Evolutionary conservation across 2,888 invertebrate species (phyloP).

Genomic region (Linnaemya vulpina): DNA sequence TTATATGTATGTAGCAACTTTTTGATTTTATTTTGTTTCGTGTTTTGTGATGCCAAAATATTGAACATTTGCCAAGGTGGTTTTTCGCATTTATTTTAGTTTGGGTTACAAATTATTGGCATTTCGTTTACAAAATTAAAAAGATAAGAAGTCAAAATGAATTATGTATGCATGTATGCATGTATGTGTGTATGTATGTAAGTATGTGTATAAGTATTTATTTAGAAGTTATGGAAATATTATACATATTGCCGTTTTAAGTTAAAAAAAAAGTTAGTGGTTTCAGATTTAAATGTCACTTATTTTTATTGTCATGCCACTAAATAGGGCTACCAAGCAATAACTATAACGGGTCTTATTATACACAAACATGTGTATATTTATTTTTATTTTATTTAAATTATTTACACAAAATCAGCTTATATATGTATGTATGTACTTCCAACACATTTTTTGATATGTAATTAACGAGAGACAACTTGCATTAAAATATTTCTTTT

Average conservation of each 20-base stretch:
- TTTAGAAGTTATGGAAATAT: conserved; percentile 37
- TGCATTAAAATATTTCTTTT: too few species aligned
- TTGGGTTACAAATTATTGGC: conserved; percentile 60
- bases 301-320: not conserved
- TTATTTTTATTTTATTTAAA: too few species aligned
- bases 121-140: conserved; percentile 53
- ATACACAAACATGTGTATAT: too few species aligned
- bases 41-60: conserved; percentile 58
- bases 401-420: too few species aligned
- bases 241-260: not conserved
- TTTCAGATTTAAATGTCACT: conserved; percentile 5
- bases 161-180: not conserved
- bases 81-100: conserved; percentile 46
- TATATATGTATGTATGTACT: too few species aligned
- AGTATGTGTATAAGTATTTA: not conserved
- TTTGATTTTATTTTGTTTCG: conserved; percentile 8
- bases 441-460: too few species aligned
- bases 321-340: too few species aligned
- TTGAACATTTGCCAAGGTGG: conserved; percentile 66
- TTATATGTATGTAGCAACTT: conserved; percentile 47
- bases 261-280: not conserved
- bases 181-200: not conserved
- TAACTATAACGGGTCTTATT: not conserved
- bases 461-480: too few species aligned
- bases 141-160: not conserved